A percentile compares a stretch with the other conserved stretches of the same genome.
Evolutionary conservation across 1,140 invertebrate genomes (phyloP).

Genomic region (Scylla paramamosain): DNA sequence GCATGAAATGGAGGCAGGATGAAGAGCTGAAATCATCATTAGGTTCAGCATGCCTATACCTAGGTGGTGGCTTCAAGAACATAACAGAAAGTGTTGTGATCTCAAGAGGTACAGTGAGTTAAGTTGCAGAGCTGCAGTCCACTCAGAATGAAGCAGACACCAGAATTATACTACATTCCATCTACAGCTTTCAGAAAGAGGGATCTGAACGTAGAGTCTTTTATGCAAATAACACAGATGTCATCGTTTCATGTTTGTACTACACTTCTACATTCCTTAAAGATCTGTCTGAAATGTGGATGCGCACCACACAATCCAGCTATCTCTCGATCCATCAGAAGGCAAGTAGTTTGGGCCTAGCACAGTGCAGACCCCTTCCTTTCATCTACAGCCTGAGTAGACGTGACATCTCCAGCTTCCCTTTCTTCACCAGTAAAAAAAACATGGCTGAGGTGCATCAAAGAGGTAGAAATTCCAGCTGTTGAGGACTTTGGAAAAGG

Average conservation of each 20-base stretch:
- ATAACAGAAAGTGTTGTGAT: background rate
- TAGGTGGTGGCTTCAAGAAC: constrained; percentile 33
- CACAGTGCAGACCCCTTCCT: constrained; percentile 15
- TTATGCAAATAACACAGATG: constrained; percentile 31
- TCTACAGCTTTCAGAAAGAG: constrained; percentile 14
- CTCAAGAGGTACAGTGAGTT: background rate
- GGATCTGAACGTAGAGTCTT: background rate
- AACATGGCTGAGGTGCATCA: constrained; percentile 27
- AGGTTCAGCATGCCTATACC: background rate
- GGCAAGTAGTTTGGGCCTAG: background rate
- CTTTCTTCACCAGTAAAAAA: background rate
- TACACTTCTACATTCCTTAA: constrained; percentile 32
- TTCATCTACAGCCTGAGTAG: constrained; percentile 48
- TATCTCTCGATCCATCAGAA: constrained; percentile 1
- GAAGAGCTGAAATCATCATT: background rate
- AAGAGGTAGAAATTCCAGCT: constrained; percentile 25
- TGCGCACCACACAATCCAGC: constrained; percentile 31
- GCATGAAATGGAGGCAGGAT: background rate
- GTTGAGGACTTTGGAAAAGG: constrained; percentile 1
- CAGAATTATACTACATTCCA: background rate
- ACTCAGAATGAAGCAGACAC: constrained; percentile 30
- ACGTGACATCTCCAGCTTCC: background rate
- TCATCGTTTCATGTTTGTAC: background rate
- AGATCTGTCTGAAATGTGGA: constrained; percentile 3
- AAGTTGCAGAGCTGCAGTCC: constrained; percentile 7